Evolutionary conservation across 1,140 invertebrate species (phyloP).

Genomic region (Hycleus phaleratus): DNA sequence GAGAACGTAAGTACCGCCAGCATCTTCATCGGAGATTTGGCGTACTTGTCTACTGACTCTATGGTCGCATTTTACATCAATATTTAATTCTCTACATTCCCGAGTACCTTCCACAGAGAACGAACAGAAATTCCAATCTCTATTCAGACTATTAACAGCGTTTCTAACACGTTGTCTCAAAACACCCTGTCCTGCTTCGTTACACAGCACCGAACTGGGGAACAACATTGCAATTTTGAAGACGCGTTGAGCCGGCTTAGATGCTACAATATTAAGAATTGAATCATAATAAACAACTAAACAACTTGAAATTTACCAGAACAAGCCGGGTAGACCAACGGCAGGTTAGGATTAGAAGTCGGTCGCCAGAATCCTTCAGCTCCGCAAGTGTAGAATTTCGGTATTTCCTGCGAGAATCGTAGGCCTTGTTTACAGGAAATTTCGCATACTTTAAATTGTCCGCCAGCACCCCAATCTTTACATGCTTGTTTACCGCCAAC

Average conservation of each 20-base stretch:
- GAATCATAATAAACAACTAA: neutral
- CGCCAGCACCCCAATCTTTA: slow-evolving; percentile 91
- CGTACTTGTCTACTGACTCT: slow-evolving; percentile 55
- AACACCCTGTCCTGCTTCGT: slow-evolving; percentile 87
- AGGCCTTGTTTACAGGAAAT: slow-evolving; percentile 80
- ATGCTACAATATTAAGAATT: slow-evolving; percentile 46
- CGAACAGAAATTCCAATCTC: slow-evolving; percentile 91
- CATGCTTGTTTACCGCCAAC: slow-evolving; percentile 84
- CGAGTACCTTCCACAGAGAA: slow-evolving; percentile 73
- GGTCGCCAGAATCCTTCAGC: slow-evolving; percentile 95
- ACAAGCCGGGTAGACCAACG: slow-evolving; percentile 83
- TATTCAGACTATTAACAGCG: slow-evolving; percentile 80
- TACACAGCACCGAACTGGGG: slow-evolving; percentile 87
- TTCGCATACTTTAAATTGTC: slow-evolving; percentile 90
- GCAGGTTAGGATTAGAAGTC: slow-evolving; percentile 65
- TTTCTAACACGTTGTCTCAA: slow-evolving; percentile 78
- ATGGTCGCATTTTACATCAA: slow-evolving; percentile 84
- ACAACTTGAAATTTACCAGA: slow-evolving; percentile 58
- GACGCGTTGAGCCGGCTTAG: slow-evolving; percentile 80
- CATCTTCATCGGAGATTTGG: slow-evolving; percentile 53
- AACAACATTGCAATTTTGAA: slow-evolving; percentile 90
- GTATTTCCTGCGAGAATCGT: slow-evolving; percentile 82
- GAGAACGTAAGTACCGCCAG: slow-evolving; percentile 67
- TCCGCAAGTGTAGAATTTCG: slow-evolving; percentile 93
- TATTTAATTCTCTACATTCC: slow-evolving; percentile 81